Base-by-base conservation (phyloP, 2,888 invertebrate genomes). In the Cenopis cana region DNA sequence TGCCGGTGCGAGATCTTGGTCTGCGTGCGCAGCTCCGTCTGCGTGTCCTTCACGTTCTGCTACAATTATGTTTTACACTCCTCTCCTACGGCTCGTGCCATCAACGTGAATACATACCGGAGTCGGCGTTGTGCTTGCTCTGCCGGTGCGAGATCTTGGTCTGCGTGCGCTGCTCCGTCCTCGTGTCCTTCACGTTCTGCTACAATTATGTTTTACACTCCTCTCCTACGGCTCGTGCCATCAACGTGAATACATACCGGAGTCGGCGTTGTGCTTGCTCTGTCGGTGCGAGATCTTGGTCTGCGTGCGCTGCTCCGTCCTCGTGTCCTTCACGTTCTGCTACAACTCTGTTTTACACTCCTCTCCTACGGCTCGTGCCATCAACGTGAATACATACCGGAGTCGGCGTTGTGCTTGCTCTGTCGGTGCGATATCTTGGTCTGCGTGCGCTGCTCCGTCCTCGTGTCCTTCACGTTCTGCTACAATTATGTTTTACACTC, bases 261-360 rank as follows among this genome's bases (percentile, higher is more conserved):
- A 90, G 0, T 89, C 90, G 0, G 88, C 87, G 0, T 90, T 84
- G 67, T 91, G 91, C 75, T 91, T 89, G 76, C 87, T 85, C 77
- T 88, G 89, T 0, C 89, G 80, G 33, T 88, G 88, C 52, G 90
- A 86, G 74, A 85, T 84, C 76, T 89, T 89, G 66, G 93, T 89
- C 78, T 91, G 93, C 10, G 97, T 97, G 77, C 97, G 96, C 72
- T 99, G 94, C 82, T 98, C 98, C 78, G 96, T 96, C 84, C 98
- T 98, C 0, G 98, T 98, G 84, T 98, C 98, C 84, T 98, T 98
- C n/a, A n/a, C n/a, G n/a, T n/a, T n/a, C n/a, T n/a, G n/a, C n/a
- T n/a, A n/a, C n/a, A n/a, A n/a, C n/a, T n/a, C n/a, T n/a, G 11
- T 12, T 38, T 38, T 38, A 38, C 3, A 11, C 1, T 12, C 38